Base-by-base conservation (phyloP, 2,888 invertebrate species). In the Salticus scenicus region DNA sequence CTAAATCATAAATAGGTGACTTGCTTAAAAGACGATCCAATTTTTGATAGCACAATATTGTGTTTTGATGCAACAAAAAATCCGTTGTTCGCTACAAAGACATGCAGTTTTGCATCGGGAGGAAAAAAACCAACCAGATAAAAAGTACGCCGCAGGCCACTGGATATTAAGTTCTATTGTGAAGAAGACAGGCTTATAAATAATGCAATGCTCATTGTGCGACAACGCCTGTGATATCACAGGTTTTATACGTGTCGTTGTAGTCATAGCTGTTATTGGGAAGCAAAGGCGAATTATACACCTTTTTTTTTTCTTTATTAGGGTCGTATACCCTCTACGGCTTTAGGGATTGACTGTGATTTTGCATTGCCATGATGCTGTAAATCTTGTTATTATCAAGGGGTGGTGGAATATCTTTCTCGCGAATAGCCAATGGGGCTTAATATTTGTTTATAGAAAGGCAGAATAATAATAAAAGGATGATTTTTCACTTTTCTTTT, bases 101-200 rank as follows among this genome's bases (percentile, higher is more conserved):
- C 20, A 20, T 20, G 20, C 24, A 24, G 57, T 57, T 57, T 57
- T 57, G 57, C 57, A 57, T 57, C 57, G 24, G 57, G 57, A 57
- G 57, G 24, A 24, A 57, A n/a, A n/a, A n/a, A 57, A 24, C 57
- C 14, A 57, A 24, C 57, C 17, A 28, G 80, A 81, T 81, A 81
- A 81, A 81, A 81, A 73, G 57, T 63, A 41, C 67, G 75, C 81
- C 71, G 42, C 70, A 42, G 81, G 81, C 81, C 33, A 70, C 69
- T 74, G 70, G 74, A 82, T 82, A 82, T 82, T 82, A 82, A 82
- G 81, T 82, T 82, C 70, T 75, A 82, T 82, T 82, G 75, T 82
- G 41, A 64, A 47, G 81, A 70, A 42, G 75, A 75, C 74, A 64
- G 64, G 27, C 70, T 82, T 82, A 82, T 82, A 82, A 82, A 82